phyloP scores from a whole-genome alignment of 1,140 invertebrate genomes.

The Drosophila asahinai region DNA sequence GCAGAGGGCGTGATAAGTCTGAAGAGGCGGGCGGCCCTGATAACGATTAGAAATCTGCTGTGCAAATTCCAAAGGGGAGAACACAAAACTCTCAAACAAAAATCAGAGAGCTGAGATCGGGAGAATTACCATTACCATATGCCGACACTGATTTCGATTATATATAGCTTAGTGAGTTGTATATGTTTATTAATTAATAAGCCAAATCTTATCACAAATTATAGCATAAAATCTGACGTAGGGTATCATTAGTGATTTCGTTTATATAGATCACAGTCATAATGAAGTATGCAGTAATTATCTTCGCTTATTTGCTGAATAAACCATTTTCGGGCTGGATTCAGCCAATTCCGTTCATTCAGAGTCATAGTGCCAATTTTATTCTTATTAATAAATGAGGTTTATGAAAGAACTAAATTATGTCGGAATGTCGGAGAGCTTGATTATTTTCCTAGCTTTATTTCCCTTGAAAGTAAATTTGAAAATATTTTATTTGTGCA shows the following conservation, averaged over 20 bases:
- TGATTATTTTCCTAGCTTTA: neutral
- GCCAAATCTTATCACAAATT: slow-evolving; percentile 18
- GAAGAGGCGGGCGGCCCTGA: slow-evolving; percentile 17
- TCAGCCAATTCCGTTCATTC: neutral
- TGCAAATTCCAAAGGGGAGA: slow-evolving; percentile 34
- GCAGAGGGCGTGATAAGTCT: slow-evolving; percentile 28
- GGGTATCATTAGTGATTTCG: slow-evolving; percentile 8
- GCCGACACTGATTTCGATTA: slow-evolving; percentile 22
- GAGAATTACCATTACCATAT: slow-evolving; percentile 6
- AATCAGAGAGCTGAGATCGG: slow-evolving; percentile 8
- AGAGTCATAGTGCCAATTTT: neutral
- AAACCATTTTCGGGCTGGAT: neutral
- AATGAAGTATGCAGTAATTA: slow-evolving; percentile 9
- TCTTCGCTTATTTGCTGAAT: slow-evolving; percentile 5
- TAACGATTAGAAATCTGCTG: slow-evolving; percentile 13
- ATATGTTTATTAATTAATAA: neutral
- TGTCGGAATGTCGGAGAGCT: no score
- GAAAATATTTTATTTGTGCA: neutral
- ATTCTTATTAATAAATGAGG: neutral
- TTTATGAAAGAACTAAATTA: neutral
- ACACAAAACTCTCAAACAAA: slow-evolving; percentile 10
- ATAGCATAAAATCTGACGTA: slow-evolving; percentile 7
- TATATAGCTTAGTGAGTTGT: neutral
- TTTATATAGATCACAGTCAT: slow-evolving; percentile 14
- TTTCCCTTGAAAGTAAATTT: neutral